Percentiles rank a stretch among this genome's conserved stretches.
Evolutionary conservation across 2,888 invertebrate species (phyloP).

Genomic region (Oxyteleia sp.): DNA sequence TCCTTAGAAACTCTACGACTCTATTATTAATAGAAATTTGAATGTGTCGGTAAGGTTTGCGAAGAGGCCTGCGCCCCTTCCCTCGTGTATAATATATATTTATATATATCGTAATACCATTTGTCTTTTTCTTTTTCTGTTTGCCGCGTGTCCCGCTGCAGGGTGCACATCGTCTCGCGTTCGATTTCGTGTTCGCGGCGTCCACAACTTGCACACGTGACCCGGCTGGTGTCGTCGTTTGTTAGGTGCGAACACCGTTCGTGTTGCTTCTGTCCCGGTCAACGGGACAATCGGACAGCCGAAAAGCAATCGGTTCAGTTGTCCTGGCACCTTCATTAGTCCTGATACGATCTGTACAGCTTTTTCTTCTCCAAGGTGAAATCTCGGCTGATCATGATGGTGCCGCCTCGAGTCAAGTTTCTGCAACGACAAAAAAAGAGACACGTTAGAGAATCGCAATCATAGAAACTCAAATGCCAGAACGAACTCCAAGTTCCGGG

Average conservation of each 20-base stretch:
- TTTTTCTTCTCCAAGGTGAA: constrained; percentile 97
- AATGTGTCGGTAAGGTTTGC: constrained; percentile 55
- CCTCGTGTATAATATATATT: constrained; percentile 49
- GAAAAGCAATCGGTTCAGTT: constrained; percentile 17
- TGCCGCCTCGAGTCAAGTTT: constrained; percentile 95
- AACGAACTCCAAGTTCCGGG: too few species aligned
- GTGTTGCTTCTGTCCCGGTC: constrained; percentile 37
- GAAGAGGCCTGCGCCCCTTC: constrained; percentile 32
- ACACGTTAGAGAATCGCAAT: too few species aligned
- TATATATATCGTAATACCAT: constrained; percentile 54
- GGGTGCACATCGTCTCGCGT: constrained; percentile 1
- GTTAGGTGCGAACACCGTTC: neutral
- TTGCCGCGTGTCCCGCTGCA: neutral
- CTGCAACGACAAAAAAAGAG: constrained; percentile 88
- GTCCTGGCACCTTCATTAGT: constrained; percentile 78
- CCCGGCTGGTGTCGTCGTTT: constrained; percentile 15
- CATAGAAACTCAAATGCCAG: too few species aligned
- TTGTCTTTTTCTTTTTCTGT: constrained; percentile 17
- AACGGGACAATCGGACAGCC: constrained; percentile 41
- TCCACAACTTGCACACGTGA: constrained; percentile 53
- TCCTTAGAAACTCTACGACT: constrained; percentile 65
- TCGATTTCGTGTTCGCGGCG: constrained; percentile 40
- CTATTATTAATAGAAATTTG: constrained; percentile 59
- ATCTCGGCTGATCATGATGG: constrained; percentile 95
- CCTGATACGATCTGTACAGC: constrained; percentile 93